A percentile compares a stretch with the other conserved stretches of the same genome.
Evolutionary conservation across 2,888 invertebrate species (phyloP).

Genomic region (Cephus spinipes): DNA sequence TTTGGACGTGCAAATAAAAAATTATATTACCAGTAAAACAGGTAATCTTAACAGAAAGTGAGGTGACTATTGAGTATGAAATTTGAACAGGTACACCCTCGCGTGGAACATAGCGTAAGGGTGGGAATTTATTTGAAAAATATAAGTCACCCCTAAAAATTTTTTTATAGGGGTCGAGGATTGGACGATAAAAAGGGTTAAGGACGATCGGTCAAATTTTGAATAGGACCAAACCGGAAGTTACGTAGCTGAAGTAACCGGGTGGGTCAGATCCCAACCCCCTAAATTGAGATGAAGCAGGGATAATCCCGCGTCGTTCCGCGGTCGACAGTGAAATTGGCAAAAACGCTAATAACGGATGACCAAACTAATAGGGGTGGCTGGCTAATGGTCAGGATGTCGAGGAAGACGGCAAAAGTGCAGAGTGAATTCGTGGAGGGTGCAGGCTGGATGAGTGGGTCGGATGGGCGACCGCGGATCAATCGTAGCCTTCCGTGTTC

Average conservation of each 20-base stretch:
- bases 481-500: constrained; percentile 62
- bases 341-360: constrained; percentile 50
- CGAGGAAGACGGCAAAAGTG: constrained; percentile 46
- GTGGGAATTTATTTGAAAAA: neutral
- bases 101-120: neutral
- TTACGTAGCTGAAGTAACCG: neutral
- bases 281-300: neutral
- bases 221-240: neutral
- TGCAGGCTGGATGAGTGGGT: constrained; percentile 34
- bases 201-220: neutral
- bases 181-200: neutral
- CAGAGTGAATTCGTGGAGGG: constrained; percentile 57
- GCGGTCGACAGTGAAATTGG: constrained; percentile 35
- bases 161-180: fast-evolving
- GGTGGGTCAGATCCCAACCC: neutral
- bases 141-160: neutral
- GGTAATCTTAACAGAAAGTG: neutral
- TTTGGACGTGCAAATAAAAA: neutral
- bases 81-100: neutral
- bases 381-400: constrained; percentile 40
- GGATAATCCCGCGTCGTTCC: neutral
- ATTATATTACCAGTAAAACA: neutral
- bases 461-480: constrained; percentile 58
- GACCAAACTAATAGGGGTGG: constrained; percentile 40
- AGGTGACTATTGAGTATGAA: neutral